Conservation (phyloP, 2,797 vertebrate species). For the Coendou prehensilis region DNA sequence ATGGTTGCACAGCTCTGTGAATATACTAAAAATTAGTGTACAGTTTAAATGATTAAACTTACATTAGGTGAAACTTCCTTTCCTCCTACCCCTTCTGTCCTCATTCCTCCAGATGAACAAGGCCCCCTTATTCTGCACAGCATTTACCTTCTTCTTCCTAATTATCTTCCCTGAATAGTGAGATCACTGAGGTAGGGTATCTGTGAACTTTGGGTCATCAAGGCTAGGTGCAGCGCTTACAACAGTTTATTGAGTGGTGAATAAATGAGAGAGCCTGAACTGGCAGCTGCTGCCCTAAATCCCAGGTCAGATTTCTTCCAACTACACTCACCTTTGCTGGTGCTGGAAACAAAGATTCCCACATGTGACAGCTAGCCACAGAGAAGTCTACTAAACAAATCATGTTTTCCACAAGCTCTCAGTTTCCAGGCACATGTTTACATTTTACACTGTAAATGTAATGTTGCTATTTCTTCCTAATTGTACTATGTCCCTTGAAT, state of each 20-base stretch:
- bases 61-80: not conserved
- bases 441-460: not conserved
- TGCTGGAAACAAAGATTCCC: not conserved
- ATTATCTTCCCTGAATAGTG: not conserved
- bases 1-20: not conserved
- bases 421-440: not conserved
- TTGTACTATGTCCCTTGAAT: not conserved
- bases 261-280: not conserved
- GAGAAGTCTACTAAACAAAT: not conserved
- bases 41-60: not conserved
- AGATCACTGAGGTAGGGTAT: not conserved
- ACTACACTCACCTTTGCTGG: not conserved
- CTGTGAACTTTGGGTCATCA: not conserved
- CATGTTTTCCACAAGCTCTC: not conserved
- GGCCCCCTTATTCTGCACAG: not conserved
- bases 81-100: not conserved
- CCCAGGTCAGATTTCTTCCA: not conserved
- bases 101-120: not conserved
- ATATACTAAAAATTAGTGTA: not conserved
- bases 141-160: not conserved
- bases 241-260: not conserved
- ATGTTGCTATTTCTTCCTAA: conserved; percentile 42
- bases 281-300: not conserved
- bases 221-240: not conserved
- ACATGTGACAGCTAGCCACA: not conserved